phyloP scores from a whole-genome alignment of 2,888 invertebrate species.

The Agrypnus murinus region DNA sequence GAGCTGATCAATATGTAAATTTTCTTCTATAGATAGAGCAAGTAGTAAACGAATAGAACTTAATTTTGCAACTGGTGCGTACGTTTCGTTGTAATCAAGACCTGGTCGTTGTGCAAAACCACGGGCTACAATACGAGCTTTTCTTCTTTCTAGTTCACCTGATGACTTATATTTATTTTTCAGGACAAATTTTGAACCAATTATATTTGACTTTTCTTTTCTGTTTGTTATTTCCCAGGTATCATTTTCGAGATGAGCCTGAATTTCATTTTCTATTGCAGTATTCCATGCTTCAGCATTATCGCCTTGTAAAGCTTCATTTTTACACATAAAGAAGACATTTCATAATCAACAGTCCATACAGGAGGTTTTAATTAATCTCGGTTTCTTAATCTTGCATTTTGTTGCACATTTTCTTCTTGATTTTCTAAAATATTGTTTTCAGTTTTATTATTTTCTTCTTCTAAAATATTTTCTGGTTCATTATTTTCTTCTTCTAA shows the following conservation, averaged over 20 bases:
- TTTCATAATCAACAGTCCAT: too few relatives aligned
- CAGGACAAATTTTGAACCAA: conserved; percentile 54
- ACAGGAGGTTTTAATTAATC: too few relatives aligned
- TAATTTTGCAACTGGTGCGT: conserved; percentile 57
- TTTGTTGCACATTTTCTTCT: too few relatives aligned
- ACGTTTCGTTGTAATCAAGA: conserved; percentile 59
- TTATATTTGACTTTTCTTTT: conserved; percentile 45
- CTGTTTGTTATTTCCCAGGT: conserved; percentile 55
- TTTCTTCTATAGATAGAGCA: not conserved
- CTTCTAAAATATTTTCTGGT: too few relatives aligned
- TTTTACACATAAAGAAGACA: too few relatives aligned
- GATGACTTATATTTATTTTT: conserved; percentile 35
- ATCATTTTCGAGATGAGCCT: conserved; percentile 52
- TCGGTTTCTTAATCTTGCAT: too few relatives aligned
- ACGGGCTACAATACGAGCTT: conserved; percentile 60
- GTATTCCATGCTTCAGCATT: conserved; percentile 41
- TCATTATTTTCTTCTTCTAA: too few relatives aligned
- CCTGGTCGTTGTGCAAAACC: conserved; percentile 58
- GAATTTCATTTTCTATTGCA: conserved; percentile 52
- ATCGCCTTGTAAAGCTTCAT: too few relatives aligned
- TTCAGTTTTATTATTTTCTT: too few relatives aligned
- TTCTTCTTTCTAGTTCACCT: conserved; percentile 50
- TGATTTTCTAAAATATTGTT: too few relatives aligned
- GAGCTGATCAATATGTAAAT: not conserved
- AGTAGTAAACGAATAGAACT: conserved; percentile 54